A percentile compares a stretch with the other conserved stretches of the same genome.
phyloP scores from a whole-genome alignment of 2,113 vertebrate species.

The Podilymbus podiceps region DNA sequence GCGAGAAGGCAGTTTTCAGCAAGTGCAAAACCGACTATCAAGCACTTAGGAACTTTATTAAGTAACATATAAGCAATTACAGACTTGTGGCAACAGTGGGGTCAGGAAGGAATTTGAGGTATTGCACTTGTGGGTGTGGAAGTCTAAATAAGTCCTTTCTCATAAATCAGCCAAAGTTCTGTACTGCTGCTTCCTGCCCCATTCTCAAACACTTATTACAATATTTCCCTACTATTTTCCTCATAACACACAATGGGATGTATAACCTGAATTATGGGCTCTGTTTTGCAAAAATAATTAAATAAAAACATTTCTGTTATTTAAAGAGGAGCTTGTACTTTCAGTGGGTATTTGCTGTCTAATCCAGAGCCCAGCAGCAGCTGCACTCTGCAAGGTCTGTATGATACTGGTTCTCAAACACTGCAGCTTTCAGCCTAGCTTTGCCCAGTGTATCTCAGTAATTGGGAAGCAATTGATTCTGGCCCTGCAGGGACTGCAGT shows the following conservation, averaged over 20 bases:
- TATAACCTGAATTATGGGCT: neutral
- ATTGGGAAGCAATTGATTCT: neutral
- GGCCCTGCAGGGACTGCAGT: neutral
- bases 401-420: neutral
- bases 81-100: neutral
- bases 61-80: neutral
- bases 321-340: neutral
- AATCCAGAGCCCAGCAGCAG: neutral
- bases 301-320: neutral
- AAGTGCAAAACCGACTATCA: neutral
- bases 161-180: neutral
- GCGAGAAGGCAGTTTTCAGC: neutral
- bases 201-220: neutral
- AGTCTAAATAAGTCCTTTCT: neutral
- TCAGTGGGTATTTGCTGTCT: neutral
- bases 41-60: constrained; percentile 10
- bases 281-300: neutral
- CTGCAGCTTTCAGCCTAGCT: neutral
- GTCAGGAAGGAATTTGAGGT: neutral
- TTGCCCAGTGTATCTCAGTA: neutral
- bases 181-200: neutral
- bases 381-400: neutral
- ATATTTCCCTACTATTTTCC: neutral
- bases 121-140: neutral
- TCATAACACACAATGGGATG: neutral